These are phyloP conservation scores for Phoenicopterus ruber DNA, from an alignment of 2,113 vertebrate genomes.

Conservation along the genomic window DNA sequence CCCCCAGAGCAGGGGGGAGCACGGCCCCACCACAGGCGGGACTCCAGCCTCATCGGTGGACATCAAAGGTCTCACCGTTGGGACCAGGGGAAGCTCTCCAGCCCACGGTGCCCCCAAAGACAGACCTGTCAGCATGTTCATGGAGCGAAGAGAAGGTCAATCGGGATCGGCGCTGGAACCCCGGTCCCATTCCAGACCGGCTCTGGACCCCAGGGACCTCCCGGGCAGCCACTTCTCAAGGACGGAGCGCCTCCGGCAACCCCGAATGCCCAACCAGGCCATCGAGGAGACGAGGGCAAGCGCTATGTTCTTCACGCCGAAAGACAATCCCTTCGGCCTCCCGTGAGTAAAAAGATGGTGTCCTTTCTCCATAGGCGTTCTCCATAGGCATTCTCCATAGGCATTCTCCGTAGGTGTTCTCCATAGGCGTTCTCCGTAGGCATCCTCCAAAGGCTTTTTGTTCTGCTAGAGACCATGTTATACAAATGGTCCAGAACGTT, in stretches of 20 bases:
- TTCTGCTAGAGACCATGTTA: neutral
- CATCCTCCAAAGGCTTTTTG: no score
- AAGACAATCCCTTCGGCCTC: slow-evolving; percentile 75
- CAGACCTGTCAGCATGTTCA: slow-evolving; percentile 68
- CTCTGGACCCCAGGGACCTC: slow-evolving; percentile 73
- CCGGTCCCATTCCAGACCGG: slow-evolving; percentile 75
- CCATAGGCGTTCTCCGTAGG: neutral
- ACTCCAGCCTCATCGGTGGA: slow-evolving; percentile 1
- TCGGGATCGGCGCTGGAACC: slow-evolving; percentile 34
- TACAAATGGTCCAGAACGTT: rapidly evolving
- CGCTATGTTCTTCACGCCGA: slow-evolving; percentile 87
- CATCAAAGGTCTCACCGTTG: slow-evolving; percentile 53
- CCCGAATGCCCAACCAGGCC: slow-evolving; percentile 63
- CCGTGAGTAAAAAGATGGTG: slow-evolving; percentile 77
- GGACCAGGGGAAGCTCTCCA: slow-evolving; percentile 58
- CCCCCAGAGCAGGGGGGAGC: slow-evolving; percentile 69
- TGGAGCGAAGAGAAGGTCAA: slow-evolving; percentile 63
- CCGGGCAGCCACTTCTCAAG: slow-evolving; percentile 45
- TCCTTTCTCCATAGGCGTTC: neutral
- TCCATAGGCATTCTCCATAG: neutral
- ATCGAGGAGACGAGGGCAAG: slow-evolving; percentile 64
- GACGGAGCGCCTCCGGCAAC: slow-evolving; percentile 53
- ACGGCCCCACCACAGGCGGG: neutral
- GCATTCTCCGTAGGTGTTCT: neutral
- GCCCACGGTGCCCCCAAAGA: slow-evolving; percentile 60